Conservation (phyloP, 2,113 vertebrate species). For the Rhynchopsitta pachyrhyncha region DNA sequence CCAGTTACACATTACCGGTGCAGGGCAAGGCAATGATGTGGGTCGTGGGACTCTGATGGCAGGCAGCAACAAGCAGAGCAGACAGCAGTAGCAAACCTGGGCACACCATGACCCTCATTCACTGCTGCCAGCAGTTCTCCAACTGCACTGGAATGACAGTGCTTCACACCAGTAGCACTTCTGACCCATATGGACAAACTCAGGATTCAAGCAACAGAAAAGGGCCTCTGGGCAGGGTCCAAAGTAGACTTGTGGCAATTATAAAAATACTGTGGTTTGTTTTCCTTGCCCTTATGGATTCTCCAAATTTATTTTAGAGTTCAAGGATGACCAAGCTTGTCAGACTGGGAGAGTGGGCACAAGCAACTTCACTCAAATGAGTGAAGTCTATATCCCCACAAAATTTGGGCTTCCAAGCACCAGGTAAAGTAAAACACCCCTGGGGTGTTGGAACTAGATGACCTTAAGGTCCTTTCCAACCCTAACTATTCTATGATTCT, state of each 20-base stretch:
- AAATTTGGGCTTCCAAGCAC: background rate
- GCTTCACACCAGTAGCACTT: background rate
- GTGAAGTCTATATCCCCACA: background rate
- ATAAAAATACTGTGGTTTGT: background rate
- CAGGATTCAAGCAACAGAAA: background rate
- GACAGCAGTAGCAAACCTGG: background rate
- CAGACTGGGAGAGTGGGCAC: background rate
- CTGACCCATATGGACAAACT: background rate
- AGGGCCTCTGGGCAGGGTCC: background rate
- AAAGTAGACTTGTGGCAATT: background rate
- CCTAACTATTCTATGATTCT: background rate
- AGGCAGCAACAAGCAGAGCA: accelerated
- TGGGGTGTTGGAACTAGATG: background rate
- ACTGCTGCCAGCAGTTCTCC: background rate
- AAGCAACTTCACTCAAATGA: background rate
- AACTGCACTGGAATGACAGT: accelerated
- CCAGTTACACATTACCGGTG: accelerated
- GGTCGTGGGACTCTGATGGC: accelerated
- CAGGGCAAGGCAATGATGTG: accelerated
- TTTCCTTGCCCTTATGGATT: background rate
- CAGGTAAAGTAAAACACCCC: background rate
- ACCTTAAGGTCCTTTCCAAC: background rate
- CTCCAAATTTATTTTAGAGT: background rate
- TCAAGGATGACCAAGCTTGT: background rate
- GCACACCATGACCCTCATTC: accelerated